Evolutionary conservation across 2,797 vertebrate species (phyloP), one percentile per base, ranked within the genome.

Genomic region (Bovichtus variegatus): DNA sequence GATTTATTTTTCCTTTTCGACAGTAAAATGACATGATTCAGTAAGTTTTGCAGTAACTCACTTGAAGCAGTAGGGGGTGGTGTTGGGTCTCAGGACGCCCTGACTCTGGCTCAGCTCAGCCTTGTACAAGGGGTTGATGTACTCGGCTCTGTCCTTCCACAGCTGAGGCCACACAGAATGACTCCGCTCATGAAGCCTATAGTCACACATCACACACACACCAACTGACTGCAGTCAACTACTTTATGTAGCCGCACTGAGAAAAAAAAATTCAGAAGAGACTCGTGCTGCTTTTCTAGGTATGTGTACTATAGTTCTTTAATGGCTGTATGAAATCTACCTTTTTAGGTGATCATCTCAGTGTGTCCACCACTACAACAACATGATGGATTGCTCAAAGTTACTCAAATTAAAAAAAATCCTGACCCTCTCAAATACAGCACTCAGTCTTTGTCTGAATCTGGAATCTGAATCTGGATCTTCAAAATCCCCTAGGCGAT

Each of bases 11-110:
- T 25, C n/a, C 4, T 31, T 31, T 67, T n/a, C n/a, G n/a, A n/a
- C n/a, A n/a, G n/a, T n/a, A n/a, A n/a, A n/a, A n/a, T n/a, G n/a
- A n/a, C n/a, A n/a, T n/a, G n/a, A n/a, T n/a, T n/a, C n/a, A n/a
- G n/a, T n/a, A n/a, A n/a, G n/a, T n/a, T 27, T 27, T 68, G 82
- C 74, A 82, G 19, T 29, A 23, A 94, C 97, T 70, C 93, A 99
- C 98, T 98, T 99, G 93, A 99, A 98, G 92, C 96, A 97, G 93
- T 95, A 97, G 3, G 97, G 96, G 67, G 96, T 74, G 51, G 96
- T 96, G 86, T 95, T 95, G 61, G 97, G 97, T 61, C 82, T 92
- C 68, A 98, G 93, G 12, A 95, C 84, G 1, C 96, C 96, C 80
- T 93, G 95, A 29, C 90, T 96, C 92, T 97, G 96, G 57, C 95